Conservation (phyloP, 2,113 vertebrate genomes). For the Verasper variegatus region DNA sequence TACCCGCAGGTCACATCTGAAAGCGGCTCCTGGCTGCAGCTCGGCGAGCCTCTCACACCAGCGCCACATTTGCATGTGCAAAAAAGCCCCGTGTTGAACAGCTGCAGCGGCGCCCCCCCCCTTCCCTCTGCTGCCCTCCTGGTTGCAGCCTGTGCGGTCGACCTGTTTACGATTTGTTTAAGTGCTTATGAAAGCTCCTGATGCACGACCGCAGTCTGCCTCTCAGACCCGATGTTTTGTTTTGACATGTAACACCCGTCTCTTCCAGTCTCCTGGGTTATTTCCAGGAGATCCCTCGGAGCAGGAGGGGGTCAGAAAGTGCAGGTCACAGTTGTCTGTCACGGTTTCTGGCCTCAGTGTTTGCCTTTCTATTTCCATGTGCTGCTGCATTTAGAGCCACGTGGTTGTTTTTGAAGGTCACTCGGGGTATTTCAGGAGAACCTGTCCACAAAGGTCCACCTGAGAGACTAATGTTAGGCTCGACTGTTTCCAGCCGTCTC, state of each 20-base stretch:
- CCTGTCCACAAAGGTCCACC: slow-evolving; percentile 41
- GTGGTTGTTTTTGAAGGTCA: slow-evolving; percentile 65
- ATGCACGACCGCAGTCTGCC: slow-evolving; percentile 15
- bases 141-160: not conserved
- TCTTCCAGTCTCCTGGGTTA: slow-evolving; percentile 14
- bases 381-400: slow-evolving; percentile 61
- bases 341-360: slow-evolving; percentile 71
- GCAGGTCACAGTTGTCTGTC: slow-evolving; percentile 60
- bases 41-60: too few species aligned
- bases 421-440: slow-evolving; percentile 45
- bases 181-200: slow-evolving; percentile 59
- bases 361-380: slow-evolving; percentile 77
- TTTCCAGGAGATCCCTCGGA: slow-evolving; percentile 48
- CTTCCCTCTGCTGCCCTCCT: not conserved
- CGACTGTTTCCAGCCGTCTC: not conserved
- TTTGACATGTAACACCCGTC: slow-evolving; percentile 26
- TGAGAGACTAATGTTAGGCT: slow-evolving; percentile 14
- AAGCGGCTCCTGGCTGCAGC: too few species aligned
- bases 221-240: slow-evolving; percentile 13
- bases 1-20: too few species aligned
- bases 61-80: slow-evolving; percentile 73
- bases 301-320: slow-evolving; percentile 31
- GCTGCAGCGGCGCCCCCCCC: slow-evolving; percentile 8
- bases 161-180: slow-evolving; percentile 48
- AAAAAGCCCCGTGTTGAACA: slow-evolving; percentile 57